A percentile compares a stretch with the other conserved stretches of the same genome.
These are phyloP conservation scores for Mesembrinibis cayennensis DNA, from an alignment of 2,113 vertebrate species.

Conservation along the genomic window DNA sequence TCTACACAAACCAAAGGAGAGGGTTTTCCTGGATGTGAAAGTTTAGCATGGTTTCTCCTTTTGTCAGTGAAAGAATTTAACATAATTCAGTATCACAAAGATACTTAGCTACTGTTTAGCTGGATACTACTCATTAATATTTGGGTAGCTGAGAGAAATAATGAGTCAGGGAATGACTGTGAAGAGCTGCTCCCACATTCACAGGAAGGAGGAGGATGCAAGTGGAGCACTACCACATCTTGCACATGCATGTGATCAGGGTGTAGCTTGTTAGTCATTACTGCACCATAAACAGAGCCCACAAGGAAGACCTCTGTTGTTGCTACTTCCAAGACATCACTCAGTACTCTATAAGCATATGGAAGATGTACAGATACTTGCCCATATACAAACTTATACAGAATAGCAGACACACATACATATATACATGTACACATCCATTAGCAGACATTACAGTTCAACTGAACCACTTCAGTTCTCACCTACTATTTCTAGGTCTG, in stretches of 20 bases:
- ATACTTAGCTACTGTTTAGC: background rate
- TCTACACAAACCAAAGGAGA: background rate
- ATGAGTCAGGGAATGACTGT: background rate
- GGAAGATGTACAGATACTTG: background rate
- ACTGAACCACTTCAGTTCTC: background rate
- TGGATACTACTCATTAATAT: background rate
- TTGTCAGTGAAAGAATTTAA: background rate
- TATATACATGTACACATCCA: rapidly evolving
- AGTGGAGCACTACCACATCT: rapidly evolving
- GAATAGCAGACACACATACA: background rate
- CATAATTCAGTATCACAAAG: background rate
- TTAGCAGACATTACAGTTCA: background rate
- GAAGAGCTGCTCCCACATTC: background rate
- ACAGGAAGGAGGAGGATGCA: background rate
- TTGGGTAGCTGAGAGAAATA: background rate
- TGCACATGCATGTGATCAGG: background rate
- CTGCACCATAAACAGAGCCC: background rate
- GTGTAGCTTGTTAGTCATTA: background rate
- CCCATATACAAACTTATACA: background rate
- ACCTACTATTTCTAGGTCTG: background rate
- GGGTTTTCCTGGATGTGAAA: background rate
- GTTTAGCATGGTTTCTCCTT: background rate
- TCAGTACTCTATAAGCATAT: background rate
- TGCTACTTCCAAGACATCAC: background rate
- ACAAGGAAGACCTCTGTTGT: background rate